phyloP scores from a whole-genome alignment of 2,888 invertebrate genomes.

The Ariolimax columbianus region DNA sequence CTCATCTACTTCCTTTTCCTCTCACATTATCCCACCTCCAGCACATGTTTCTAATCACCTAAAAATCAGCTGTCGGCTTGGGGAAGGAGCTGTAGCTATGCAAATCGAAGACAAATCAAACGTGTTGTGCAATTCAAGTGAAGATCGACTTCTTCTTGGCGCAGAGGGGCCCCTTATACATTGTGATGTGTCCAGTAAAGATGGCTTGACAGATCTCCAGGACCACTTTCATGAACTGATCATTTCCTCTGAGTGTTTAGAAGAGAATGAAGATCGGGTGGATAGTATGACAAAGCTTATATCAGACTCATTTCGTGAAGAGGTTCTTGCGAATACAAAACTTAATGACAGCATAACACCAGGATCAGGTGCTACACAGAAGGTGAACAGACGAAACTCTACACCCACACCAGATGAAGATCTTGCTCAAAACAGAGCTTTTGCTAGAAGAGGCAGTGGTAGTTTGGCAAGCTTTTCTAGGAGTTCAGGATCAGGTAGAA shows the following conservation, averaged over 20 bases:
- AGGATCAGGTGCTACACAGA: conserved; percentile 41
- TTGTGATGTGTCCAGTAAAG: conserved; percentile 33
- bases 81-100: conserved; percentile 53
- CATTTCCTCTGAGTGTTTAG: conserved; percentile 39
- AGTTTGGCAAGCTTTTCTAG: conserved; percentile 23
- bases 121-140: conserved; percentile 37
- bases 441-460: conserved; percentile 46
- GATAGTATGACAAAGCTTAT: conserved; percentile 55
- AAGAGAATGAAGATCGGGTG: conserved; percentile 54
- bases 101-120: conserved; percentile 45
- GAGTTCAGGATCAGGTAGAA: conserved; percentile 45
- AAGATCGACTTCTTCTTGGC: conserved; percentile 41
- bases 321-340: conserved; percentile 37
- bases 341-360: conserved; percentile 5
- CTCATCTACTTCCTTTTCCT: conserved; percentile 1
- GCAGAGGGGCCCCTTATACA: conserved; percentile 23
- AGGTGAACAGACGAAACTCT: conserved; percentile 36
- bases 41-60: conserved; percentile 15
- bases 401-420: conserved; percentile 37
- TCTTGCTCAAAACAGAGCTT: not conserved
- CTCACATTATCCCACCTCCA: not conserved
- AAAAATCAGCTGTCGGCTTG: conserved; percentile 16
- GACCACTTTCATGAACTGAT: conserved; percentile 30
- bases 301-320: conserved; percentile 47
- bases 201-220: conserved; percentile 25